Evolutionary conservation across 2,888 invertebrate genomes (phyloP), one percentile per base, ranked within the genome.

Genomic region (Sphaerophoria rueppellii): DNA sequence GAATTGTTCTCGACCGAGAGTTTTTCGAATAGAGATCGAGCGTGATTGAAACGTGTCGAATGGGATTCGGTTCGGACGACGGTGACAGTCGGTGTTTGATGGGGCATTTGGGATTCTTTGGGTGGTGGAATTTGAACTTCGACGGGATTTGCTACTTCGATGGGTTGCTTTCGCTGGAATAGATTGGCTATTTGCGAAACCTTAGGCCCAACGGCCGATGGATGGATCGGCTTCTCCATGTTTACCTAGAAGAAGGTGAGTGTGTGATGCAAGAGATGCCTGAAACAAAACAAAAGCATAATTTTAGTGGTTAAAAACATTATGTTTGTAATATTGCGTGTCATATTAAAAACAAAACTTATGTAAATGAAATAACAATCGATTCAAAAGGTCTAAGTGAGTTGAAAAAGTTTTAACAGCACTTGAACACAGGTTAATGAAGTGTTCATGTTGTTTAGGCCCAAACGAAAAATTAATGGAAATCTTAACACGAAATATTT

Each of bases 181-280:
- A 97, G 96, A 92, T 97, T 97, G 81, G 97, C 97, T 88, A 97
- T 97, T 93, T 97, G 96, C 87, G 97, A 97, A 89, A 97, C 97
- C 93, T 97, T 97, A 89, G 95, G 95, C 92, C 96, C 96, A 91
- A 94, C 93, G 88, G 93, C 89, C 60, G 90, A 90, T 88, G 90
- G 90, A 86, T 91, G 90, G 86, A 91, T 90, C 88, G 95, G 93
- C 91, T 95, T 95, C 92, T 95, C 94, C 94, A 95, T 91, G 40
- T 58, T 87, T 74, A 55, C 14, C 43, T 60, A 50, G 34, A 57
- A 50, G 34, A 57, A 35, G 74, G 61, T 69, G 75, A 76, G 69
- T 93, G 90, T 93, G 70, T 76, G 67, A 46, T 78, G 69, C 55
- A 48, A 78, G 70, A 82, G 73, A 82, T 78, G 67, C 79, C 83